A percentile compares a stretch with the other conserved stretches of the same genome.
Evolutionary conservation across 2,888 invertebrate species (phyloP).

Genomic region (Amorpha juglandis): DNA sequence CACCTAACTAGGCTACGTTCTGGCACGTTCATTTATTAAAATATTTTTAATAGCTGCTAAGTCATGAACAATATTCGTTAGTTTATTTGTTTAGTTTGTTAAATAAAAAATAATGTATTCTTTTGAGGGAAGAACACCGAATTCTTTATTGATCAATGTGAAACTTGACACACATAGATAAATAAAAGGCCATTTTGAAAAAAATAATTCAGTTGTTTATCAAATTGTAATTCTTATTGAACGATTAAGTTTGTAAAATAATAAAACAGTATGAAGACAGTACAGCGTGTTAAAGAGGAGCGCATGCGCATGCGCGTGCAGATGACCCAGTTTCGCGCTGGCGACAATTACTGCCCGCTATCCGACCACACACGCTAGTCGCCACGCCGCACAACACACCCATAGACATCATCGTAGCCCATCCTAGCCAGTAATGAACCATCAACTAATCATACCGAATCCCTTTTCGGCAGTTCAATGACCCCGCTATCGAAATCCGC

Average conservation of each 20-base stretch:
- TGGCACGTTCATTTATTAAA: constrained; percentile 30
- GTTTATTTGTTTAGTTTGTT: not conserved
- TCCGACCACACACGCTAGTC: constrained; percentile 63
- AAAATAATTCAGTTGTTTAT: not conserved
- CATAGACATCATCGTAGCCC: constrained; percentile 57
- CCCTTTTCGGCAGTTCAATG: constrained; percentile 79
- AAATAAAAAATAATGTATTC: not conserved
- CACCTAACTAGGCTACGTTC: constrained; percentile 51
- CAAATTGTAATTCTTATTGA: not conserved
- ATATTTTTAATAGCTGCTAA: constrained; percentile 11
- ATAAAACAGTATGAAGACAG: constrained; percentile 33
- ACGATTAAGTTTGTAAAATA: constrained; percentile 8
- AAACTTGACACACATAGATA: constrained; percentile 11
- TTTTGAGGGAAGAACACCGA: not conserved
- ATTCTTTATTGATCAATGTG: not conserved
- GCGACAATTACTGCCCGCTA: constrained; percentile 60
- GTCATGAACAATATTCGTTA: no score
- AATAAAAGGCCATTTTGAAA: not conserved
- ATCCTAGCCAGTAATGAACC: constrained; percentile 66
- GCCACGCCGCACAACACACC: constrained; percentile 46
- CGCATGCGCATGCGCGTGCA: constrained; percentile 72
- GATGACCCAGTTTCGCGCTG: constrained; percentile 74
- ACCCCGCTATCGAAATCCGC: constrained; percentile 83
- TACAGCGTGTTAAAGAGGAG: constrained; percentile 60
- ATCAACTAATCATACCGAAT: constrained; percentile 71